Conservation (phyloP, 1,140 invertebrate genomes). For the Brachionus koreanus region DNA sequence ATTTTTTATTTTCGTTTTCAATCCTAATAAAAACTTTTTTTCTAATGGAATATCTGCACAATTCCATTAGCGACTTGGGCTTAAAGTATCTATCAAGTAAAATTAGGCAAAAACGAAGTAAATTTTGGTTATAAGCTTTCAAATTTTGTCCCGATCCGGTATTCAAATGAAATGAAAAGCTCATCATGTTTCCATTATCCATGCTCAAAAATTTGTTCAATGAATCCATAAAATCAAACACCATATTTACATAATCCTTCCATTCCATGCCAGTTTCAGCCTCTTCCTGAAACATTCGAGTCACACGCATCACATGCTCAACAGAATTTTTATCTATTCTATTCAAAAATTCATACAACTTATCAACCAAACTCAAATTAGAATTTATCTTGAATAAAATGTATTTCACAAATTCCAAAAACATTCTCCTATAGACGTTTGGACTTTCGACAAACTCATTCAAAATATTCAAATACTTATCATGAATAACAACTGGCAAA, state of each 20-base stretch:
- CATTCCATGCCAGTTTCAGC: background rate
- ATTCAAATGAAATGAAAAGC: slow-evolving; percentile 8
- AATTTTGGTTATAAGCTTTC: background rate
- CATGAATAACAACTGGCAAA: background rate
- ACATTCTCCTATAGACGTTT: slow-evolving; percentile 35
- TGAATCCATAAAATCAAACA: slow-evolving; percentile 30
- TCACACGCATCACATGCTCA: background rate
- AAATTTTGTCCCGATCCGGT: background rate
- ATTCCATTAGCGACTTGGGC: slow-evolving; percentile 7
- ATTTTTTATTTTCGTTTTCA: background rate
- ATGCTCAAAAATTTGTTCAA: slow-evolving; percentile 29
- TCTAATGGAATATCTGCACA: background rate
- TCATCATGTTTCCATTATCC: background rate
- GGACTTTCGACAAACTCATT: slow-evolving; percentile 15
- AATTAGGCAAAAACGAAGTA: background rate
- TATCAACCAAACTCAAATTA: slow-evolving; percentile 5
- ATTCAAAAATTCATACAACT: slow-evolving; percentile 15
- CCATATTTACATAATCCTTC: background rate
- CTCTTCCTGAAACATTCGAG: background rate
- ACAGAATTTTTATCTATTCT: slow-evolving; percentile 17
- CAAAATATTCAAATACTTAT: slow-evolving; percentile 18
- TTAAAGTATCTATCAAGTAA: slow-evolving; percentile 6
- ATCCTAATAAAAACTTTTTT: background rate
- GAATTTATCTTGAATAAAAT: slow-evolving; percentile 36
- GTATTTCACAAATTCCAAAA: slow-evolving; percentile 27